Conservation (phyloP, 53 echinoderm and acorn worm genomes). For the Actinopyga echinites region DNA sequence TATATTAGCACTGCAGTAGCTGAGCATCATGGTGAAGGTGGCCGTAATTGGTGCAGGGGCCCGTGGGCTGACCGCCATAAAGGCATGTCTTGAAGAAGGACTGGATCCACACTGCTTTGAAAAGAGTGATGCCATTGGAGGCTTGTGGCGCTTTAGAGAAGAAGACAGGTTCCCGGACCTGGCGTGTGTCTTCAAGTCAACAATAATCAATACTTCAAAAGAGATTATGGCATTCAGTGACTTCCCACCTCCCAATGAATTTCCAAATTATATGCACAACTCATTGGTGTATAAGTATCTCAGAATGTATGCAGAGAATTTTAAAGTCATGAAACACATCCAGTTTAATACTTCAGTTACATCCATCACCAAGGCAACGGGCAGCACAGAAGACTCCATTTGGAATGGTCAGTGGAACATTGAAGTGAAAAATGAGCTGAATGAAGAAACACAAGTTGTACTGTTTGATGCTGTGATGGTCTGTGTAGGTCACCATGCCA, state of each 20-base stretch:
- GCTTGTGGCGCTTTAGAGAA: constrained; percentile 75
- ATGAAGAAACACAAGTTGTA: constrained; percentile 15
- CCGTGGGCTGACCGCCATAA: constrained; percentile 75
- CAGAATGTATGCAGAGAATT: constrained; percentile 51
- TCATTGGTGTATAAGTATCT: constrained; percentile 55
- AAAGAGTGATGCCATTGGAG: constrained; percentile 72
- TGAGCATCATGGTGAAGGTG: constrained; percentile 21
- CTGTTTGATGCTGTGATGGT: constrained; percentile 73
- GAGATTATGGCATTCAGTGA: constrained; percentile 77
- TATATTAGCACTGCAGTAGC: too few species aligned
- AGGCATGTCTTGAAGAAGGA: constrained; percentile 82
- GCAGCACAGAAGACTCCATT: constrained; percentile 47
- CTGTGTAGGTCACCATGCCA: constrained; percentile 66
- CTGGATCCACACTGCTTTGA: constrained; percentile 76
- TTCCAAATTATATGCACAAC: constrained; percentile 94
- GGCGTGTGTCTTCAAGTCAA: constrained; percentile 65
- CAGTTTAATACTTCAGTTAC: constrained; percentile 52
- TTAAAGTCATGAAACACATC: constrained; percentile 52
- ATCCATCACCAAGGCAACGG: constrained; percentile 32
- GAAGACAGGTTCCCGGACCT: constrained; percentile 38
- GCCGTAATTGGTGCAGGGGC: constrained; percentile 86
- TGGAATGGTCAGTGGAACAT: constrained; percentile 57
- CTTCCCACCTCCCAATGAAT: constrained; percentile 80
- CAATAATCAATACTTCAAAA: constrained; percentile 64
- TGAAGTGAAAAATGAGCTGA: constrained; percentile 31